Conservation (phyloP, 2,797 vertebrate species). For the Enoplosus armatus region DNA sequence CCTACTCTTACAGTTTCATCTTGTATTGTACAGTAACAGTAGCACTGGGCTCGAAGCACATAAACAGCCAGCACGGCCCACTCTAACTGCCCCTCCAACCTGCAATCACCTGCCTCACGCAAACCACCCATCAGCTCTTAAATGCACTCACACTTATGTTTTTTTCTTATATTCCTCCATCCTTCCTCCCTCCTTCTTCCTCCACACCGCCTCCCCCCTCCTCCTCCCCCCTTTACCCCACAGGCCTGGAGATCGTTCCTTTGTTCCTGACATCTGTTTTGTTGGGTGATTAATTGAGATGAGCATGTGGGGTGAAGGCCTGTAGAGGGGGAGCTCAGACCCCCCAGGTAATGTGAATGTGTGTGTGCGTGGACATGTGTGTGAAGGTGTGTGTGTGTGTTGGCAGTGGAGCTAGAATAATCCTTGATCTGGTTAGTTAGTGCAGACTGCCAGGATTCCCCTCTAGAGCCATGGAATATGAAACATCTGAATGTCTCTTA, state of each 20-base stretch:
- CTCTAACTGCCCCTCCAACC: slow-evolving; percentile 33
- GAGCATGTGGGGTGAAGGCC: slow-evolving; percentile 82
- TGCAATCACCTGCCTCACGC: slow-evolving; percentile 47
- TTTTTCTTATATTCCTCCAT: slow-evolving; percentile 33
- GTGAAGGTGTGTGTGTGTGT: slow-evolving; percentile 34
- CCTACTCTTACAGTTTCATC: slow-evolving; percentile 53
- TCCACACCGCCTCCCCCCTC: slow-evolving; percentile 12
- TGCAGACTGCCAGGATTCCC: slow-evolving; percentile 59
- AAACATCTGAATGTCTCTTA: slow-evolving; percentile 56
- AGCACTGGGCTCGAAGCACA: slow-evolving; percentile 24
- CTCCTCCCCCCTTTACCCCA: slow-evolving; percentile 59
- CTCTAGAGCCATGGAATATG: slow-evolving; percentile 37
- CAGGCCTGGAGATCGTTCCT: slow-evolving; percentile 77
- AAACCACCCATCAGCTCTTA: slow-evolving; percentile 26
- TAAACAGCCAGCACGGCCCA: slow-evolving; percentile 47
- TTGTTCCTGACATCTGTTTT: slow-evolving; percentile 86
- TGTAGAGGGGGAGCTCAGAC: slow-evolving; percentile 73
- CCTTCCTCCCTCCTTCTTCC: slow-evolving; percentile 35
- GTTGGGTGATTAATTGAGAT: slow-evolving; percentile 85
- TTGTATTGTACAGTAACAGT: slow-evolving; percentile 64
- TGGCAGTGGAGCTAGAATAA: slow-evolving; percentile 48
- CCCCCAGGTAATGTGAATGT: slow-evolving; percentile 76
- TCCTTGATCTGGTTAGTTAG: slow-evolving; percentile 70
- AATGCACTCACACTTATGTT: slow-evolving; percentile 28
- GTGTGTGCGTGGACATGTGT: slow-evolving; percentile 29